Evolutionary conservation across 2,888 invertebrate genomes (phyloP), one percentile per base, ranked within the genome.

Genomic region (Catonia carolina): DNA sequence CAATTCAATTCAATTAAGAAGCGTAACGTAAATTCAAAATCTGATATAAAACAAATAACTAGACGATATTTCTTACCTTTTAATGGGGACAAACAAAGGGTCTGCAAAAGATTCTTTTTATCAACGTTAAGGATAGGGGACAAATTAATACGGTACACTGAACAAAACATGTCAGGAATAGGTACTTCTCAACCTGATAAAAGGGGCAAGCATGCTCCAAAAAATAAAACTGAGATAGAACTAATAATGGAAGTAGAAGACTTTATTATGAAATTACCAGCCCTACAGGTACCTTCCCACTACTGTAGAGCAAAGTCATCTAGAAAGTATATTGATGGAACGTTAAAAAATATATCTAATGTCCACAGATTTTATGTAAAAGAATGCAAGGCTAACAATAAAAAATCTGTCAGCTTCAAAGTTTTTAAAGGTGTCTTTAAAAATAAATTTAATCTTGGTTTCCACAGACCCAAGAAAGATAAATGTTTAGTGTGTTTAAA

Each of bases 221-320:
- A 17, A 18, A 39, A 39, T n/a, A 39, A 39, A 20, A 39, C 14
- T 8, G 17, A 17, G 20, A 20, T 18, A 14, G 39, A 39, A 20
- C 17, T 8, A 39, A 39, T 17, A 10, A 20, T 2, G 17, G 39
- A 17, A 18, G 39, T 17, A 10, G 22, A 14, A 14, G 22, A 41
- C 41, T 41, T 41, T 15, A 41, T 41, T 15, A 41, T 20, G 22
- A 10, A 22, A 41, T 41, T 17, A 22, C 41, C 41, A 41, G 41
- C 41, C 22, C n/a, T n/a, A n/a, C n/a, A n/a, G n/a, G 41, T 41
- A 41, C 41, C 41, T 20, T 41, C 41, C 18, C 41, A 41, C 41
- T 41, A 41, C 22, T 41, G 41, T 41, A 12, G 17, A 41, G 20
- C 3, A 41, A 22, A 41, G 18, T 17, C 41, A 10, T 10, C 18